Base-by-base conservation (phyloP, 2,888 invertebrate genomes). In the Eurytoma adleriae region DNA sequence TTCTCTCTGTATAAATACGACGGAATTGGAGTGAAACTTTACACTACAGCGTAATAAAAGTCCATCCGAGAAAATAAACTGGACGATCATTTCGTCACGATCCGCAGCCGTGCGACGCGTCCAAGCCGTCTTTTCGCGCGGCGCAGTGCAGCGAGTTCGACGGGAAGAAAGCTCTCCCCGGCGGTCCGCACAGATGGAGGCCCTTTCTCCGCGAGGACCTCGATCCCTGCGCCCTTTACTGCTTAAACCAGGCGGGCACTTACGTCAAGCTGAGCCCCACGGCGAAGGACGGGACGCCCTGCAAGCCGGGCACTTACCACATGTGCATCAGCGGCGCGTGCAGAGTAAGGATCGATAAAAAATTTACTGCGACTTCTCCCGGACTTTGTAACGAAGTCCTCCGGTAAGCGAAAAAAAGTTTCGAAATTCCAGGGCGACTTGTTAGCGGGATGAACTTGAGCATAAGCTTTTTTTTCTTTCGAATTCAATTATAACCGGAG, bases 211-310 rank as follows among this genome's bases (percentile, higher is more conserved):
- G 27, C 3, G 73, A 83, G 0, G 52, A 78, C 12, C 94, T 94
- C 85, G 95, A 95, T 84, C 94, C 96, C 0, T 98, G 97, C 86
- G 95, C 95, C 86, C 92, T 98, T 62, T 95, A 95, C 89, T 98
- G 97, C 90, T 94, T 95, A 81, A 95, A 96, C 78, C 93, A 93
- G 80, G 94, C 95, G 79, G 94, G 94, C 85, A 94, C 94, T 30
- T 94, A 94, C 85, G 95, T 95, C 64, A 94, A 95, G 88, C 92
- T 96, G 89, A 94, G 94, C 59, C 95, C 95, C 62, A 94, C 94
- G 74, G 96, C 95, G 0, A 92, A 94, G 0, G 97, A 98, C 90
- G 97, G 97, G 0, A 97, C 97, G 0, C 95, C 96, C 0, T 98
- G 97, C 88, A 95, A 94, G 75, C 92, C 95, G 56, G 96, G 96